Base-by-base conservation (phyloP, 2,888 invertebrate genomes). In the Crepidodera aurea region DNA sequence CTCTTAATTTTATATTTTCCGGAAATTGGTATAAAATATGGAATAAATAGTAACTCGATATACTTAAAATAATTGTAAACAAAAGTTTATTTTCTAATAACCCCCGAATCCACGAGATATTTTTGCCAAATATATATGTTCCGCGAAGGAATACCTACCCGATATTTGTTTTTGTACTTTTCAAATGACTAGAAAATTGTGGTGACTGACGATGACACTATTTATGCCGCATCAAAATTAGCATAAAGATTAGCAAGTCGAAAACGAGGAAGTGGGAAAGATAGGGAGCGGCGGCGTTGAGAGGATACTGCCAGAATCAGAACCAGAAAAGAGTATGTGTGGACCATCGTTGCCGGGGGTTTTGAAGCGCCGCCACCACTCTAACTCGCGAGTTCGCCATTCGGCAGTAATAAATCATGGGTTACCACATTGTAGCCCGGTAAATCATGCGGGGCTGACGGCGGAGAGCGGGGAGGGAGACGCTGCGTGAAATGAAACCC, bases 371-470 rank as follows among this genome's bases (percentile, higher is more conserved):
- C 73, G 69, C 69, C 48, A 39, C 57, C 55, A 57, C 57, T 57
- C 54, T 22, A 22, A 22, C 22, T 56, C 46, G 67, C 75, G 81
- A 82, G 81, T 81, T 82, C 82, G 82, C 83, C 84, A 84, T 84
- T 84, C 84, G 84, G 83, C 83, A 80, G 81, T 82, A 76, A 85
- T 86, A 86, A 86, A 86, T 86, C 86, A 86, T 86, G 86, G 85
- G 85, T 85, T 86, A 86, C 86, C 86, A 86, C 86, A 86, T 85
- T 85, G 86, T 85, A 85, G 84, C 84, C 83, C 84, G 83, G 85
- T 86, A 86, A 86, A 86, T 86, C 86, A 86, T 86, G 84, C 77
- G 78, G 80, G 78, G 77, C 77, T 72, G 78, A 72, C 70, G 75
- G 70, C 70, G 59, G 68, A 79, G 81, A 79, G 81, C 78, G 81